phyloP scores from a whole-genome alignment of 2,888 invertebrate species.

The Diachrysia chrysitis region DNA sequence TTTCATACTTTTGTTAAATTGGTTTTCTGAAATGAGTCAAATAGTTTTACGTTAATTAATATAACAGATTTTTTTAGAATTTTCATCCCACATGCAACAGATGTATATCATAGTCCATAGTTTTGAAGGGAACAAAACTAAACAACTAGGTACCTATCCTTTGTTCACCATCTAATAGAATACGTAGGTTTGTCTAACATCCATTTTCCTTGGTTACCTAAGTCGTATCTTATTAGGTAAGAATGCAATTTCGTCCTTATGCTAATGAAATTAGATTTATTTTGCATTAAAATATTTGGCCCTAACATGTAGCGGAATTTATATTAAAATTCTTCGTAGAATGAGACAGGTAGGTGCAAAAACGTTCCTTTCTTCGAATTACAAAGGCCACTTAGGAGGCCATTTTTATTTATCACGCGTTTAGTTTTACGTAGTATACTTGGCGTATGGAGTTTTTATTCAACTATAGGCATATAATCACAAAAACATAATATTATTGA shows the following conservation, averaged over 20 bases:
- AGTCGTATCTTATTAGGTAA: background rate
- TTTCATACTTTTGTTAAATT: no score
- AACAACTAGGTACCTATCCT: background rate
- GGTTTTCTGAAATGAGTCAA: no score
- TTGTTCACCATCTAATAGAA: no score
- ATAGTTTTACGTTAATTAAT: no score
- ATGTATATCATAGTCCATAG: no score
- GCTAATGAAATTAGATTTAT: background rate
- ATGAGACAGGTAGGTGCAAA: background rate
- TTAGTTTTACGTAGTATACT: slow-evolving; percentile 4
- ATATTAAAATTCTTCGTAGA: background rate
- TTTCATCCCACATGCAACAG: no score
- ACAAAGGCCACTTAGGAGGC: slow-evolving; percentile 26
- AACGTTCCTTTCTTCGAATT: slow-evolving; percentile 16
- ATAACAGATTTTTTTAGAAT: no score
- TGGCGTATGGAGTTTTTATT: background rate
- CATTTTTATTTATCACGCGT: slow-evolving; percentile 10
- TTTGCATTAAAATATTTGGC: background rate
- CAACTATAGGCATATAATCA: background rate
- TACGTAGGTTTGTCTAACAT: no score
- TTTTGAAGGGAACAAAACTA: no score
- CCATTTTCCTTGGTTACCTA: background rate
- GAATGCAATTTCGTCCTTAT: background rate
- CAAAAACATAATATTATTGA: no score
- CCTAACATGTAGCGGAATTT: background rate